Conservation (phyloP, 2,113 vertebrate genomes). For the Propithecus coquereli region DNA sequence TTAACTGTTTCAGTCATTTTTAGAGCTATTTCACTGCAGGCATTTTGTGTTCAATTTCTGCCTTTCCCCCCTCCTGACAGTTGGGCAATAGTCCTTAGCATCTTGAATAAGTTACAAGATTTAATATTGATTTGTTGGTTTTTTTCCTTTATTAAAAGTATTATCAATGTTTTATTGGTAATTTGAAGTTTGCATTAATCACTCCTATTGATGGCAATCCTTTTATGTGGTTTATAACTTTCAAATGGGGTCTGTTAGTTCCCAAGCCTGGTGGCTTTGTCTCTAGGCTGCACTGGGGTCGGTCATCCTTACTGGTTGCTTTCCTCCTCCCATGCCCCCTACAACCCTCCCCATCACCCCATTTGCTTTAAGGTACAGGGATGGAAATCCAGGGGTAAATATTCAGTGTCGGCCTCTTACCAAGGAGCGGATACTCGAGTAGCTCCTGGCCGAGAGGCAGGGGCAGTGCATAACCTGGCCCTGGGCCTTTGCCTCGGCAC, state of each 20-base stretch:
- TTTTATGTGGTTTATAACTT: neutral
- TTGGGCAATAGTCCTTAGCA: neutral
- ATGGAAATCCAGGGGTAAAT: neutral
- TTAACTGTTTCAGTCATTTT: neutral
- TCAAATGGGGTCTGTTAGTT: neutral
- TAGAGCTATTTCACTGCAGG: neutral
- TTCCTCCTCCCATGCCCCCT: fast-evolving
- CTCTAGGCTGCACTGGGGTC: neutral
- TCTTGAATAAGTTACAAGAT: neutral
- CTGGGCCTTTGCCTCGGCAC: neutral
- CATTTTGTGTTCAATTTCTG: neutral
- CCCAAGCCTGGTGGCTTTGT: neutral
- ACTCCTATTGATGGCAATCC: neutral
- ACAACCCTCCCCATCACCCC: no score
- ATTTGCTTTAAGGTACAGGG: neutral
- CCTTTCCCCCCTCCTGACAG: neutral
- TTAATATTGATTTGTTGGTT: neutral
- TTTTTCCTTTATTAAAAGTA: neutral
- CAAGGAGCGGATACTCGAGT: neutral
- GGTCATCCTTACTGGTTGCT: neutral
- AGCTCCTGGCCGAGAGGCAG: neutral
- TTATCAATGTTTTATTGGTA: neutral
- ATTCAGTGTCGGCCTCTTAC: neutral
- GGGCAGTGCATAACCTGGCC: neutral
- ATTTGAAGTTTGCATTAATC: neutral